Evolutionary conservation across 2,797 vertebrate genomes (phyloP).

Genomic region (Siniperca scherzeri): DNA sequence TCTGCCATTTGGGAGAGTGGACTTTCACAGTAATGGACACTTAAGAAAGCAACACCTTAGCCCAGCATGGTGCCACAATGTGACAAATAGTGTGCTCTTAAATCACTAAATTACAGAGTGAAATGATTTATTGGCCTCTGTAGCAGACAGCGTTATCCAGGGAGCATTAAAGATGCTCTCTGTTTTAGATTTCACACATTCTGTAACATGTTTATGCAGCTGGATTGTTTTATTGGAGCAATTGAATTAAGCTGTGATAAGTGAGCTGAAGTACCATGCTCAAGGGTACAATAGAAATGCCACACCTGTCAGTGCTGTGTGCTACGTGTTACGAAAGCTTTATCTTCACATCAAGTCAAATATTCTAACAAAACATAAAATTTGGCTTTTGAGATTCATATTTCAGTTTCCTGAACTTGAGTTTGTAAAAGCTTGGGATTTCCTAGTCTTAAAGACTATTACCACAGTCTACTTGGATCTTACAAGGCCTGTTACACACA

Average conservation of each 20-base stretch:
- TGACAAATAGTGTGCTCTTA: slow-evolving; percentile 82
- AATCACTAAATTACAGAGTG: slow-evolving; percentile 80
- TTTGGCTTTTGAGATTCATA: slow-evolving; percentile 27
- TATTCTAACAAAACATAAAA: slow-evolving; percentile 37
- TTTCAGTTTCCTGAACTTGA: slow-evolving; percentile 45
- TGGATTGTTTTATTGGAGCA: slow-evolving; percentile 88
- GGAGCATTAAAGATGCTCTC: slow-evolving; percentile 81
- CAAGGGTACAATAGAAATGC: slow-evolving; percentile 74
- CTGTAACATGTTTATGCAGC: slow-evolving; percentile 89
- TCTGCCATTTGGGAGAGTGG: slow-evolving; percentile 86
- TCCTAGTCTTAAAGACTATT: slow-evolving; percentile 48
- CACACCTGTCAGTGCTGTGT: slow-evolving; percentile 72
- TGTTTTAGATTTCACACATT: slow-evolving; percentile 86
- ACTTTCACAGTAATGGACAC: slow-evolving; percentile 85
- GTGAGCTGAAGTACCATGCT: slow-evolving; percentile 78
- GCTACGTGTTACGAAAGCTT: slow-evolving; percentile 44
- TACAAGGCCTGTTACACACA: slow-evolving; percentile 62
- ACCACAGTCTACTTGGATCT: slow-evolving; percentile 50
- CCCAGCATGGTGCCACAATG: slow-evolving; percentile 83
- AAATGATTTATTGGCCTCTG: slow-evolving; percentile 83
- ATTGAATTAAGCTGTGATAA: slow-evolving; percentile 85
- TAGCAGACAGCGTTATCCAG: slow-evolving; percentile 75
- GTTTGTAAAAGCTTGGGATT: slow-evolving; percentile 32
- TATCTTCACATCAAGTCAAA: slow-evolving; percentile 37
- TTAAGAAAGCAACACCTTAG: slow-evolving; percentile 83